A percentile compares a stretch with the other conserved stretches of the same genome.
These are phyloP conservation scores for Platyrinchus mystaceus DNA, from an alignment of 2,797 vertebrate genomes.

Conservation along the genomic window DNA sequence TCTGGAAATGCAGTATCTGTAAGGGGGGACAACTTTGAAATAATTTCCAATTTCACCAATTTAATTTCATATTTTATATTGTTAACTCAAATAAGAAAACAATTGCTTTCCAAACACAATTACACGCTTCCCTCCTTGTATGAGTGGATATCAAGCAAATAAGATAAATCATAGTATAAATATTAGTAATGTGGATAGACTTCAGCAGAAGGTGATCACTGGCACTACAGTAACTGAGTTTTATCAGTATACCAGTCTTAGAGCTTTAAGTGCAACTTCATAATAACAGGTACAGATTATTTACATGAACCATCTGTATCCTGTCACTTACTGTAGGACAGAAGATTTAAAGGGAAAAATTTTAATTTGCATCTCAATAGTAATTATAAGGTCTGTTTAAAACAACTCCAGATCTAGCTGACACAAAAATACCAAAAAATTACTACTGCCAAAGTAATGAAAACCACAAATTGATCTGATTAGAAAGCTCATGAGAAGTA, in stretches of 20 bases:
- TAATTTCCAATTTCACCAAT: neutral
- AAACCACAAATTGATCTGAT: neutral
- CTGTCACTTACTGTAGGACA: neutral
- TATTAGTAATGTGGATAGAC: neutral
- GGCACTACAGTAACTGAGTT: neutral
- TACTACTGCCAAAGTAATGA: neutral
- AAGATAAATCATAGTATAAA: neutral
- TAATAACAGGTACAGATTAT: neutral
- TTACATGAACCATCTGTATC: neutral
- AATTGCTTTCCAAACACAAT: neutral
- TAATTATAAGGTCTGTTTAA: neutral
- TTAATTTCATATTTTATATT: neutral
- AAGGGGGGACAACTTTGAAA: neutral
- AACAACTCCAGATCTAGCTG: neutral
- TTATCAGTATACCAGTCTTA: neutral
- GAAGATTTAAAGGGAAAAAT: neutral
- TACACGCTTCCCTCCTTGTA: neutral
- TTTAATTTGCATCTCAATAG: neutral
- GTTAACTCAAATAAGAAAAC: neutral
- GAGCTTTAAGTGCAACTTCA: neutral
- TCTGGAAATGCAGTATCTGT: neutral
- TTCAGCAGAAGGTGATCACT: neutral
- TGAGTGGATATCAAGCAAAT: neutral
- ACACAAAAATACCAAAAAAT: neutral
- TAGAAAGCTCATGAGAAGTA: neutral